A percentile compares a stretch with the other conserved stretches of the same genome.
Evolutionary conservation across 2,797 vertebrate species (phyloP).

Genomic region (Enteromius paludinosus): DNA sequence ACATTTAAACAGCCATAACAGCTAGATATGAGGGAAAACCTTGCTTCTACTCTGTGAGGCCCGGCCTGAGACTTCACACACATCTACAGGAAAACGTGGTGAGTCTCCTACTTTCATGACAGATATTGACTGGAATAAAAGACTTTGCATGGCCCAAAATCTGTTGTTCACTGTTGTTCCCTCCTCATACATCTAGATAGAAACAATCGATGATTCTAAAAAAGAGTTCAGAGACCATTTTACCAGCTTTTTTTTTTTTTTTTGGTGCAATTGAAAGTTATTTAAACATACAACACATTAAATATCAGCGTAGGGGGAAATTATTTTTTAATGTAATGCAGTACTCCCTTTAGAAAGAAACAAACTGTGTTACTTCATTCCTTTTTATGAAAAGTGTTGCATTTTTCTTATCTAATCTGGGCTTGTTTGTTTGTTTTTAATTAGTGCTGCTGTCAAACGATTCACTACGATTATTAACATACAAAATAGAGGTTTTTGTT

Average conservation of each 20-base stretch:
- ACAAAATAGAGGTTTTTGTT: too few species aligned
- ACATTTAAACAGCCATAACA: constrained; percentile 29
- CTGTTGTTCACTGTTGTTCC: background rate
- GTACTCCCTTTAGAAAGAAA: background rate
- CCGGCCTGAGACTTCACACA: constrained; percentile 5
- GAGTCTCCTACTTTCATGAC: background rate
- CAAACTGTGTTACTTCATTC: background rate
- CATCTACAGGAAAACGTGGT: background rate
- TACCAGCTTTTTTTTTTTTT: background rate
- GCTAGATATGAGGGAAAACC: constrained; percentile 20
- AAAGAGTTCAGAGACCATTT: background rate
- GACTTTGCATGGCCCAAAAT: background rate
- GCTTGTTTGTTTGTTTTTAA: background rate
- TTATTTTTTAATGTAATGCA: background rate
- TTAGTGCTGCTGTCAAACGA: too few species aligned
- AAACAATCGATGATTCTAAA: background rate
- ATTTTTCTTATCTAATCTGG: background rate
- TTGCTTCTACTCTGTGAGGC: constrained; percentile 26
- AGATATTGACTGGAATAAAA: background rate
- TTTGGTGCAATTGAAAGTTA: background rate
- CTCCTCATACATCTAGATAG: background rate
- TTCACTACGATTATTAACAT: too few species aligned
- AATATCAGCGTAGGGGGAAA: background rate
- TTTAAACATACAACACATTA: background rate
- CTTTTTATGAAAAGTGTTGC: background rate